Conservation (phyloP, 2,797 vertebrate species). For the Neopelma chrysocephalum region DNA sequence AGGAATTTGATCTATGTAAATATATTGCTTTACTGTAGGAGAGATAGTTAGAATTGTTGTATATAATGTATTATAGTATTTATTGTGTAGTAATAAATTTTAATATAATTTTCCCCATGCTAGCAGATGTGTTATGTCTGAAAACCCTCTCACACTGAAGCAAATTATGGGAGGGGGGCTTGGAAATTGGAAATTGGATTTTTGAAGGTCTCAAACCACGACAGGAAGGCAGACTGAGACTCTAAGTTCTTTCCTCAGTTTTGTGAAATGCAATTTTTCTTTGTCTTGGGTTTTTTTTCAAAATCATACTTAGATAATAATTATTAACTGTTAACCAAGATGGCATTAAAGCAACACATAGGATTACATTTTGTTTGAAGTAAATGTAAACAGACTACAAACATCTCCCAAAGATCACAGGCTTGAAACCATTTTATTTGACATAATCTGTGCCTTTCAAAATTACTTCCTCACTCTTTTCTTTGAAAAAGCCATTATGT, state of each 20-base stretch:
- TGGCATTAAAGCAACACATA: not conserved
- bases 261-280: not conserved
- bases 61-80: too few relatives aligned
- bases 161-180: too few relatives aligned
- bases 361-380: not conserved
- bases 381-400: not conserved
- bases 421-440: not conserved
- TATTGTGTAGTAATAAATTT: too few relatives aligned
- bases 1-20: too few relatives aligned
- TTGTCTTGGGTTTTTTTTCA: not conserved
- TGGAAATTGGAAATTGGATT: too few relatives aligned
- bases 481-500: not conserved
- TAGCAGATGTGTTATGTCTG: too few relatives aligned
- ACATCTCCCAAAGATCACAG: not conserved
- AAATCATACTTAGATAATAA: not conserved
- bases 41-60: too few relatives aligned
- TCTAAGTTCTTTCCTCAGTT: not conserved
- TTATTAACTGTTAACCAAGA: not conserved
- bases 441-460: not conserved
- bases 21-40: too few relatives aligned
- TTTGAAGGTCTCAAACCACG: too few relatives aligned
- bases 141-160: too few relatives aligned
- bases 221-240: not conserved
- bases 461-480: not conserved
- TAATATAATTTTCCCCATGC: too few relatives aligned